phyloP scores from a whole-genome alignment of 2,797 vertebrate species.

The Cichlasoma orientale region DNA sequence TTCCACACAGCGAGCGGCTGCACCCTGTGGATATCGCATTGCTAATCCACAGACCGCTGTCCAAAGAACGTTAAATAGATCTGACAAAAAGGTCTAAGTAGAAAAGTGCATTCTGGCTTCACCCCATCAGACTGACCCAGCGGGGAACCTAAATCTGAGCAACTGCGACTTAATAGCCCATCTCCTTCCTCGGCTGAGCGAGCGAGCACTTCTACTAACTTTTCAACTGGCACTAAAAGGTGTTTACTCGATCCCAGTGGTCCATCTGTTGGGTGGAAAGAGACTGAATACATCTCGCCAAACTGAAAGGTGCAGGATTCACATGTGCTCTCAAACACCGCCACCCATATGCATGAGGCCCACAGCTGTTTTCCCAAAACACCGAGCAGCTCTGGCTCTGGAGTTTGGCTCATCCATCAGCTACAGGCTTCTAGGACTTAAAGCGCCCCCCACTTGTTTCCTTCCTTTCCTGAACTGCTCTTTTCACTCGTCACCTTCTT shows the following conservation, averaged over 20 bases:
- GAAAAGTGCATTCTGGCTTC: neutral
- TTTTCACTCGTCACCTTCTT: neutral
- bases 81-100: slow-evolving; percentile 12
- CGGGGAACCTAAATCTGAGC: slow-evolving; percentile 1
- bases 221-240: slow-evolving; percentile 22
- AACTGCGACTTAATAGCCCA: neutral
- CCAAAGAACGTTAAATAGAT: slow-evolving; percentile 9
- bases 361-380: slow-evolving; percentile 38
- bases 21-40: neutral
- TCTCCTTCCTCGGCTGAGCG: neutral
- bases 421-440: slow-evolving; percentile 41
- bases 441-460: neutral
- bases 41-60: neutral
- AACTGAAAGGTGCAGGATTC: slow-evolving; percentile 51
- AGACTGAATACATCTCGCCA: slow-evolving; percentile 2
- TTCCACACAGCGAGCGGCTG: neutral
- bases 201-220: neutral
- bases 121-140: neutral
- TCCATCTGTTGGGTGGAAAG: slow-evolving; percentile 23
- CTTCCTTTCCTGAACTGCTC: neutral
- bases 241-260: slow-evolving; percentile 26
- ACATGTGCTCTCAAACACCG: slow-evolving; percentile 42
- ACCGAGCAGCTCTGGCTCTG: slow-evolving; percentile 24
- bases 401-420: slow-evolving; percentile 39
- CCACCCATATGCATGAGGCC: slow-evolving; percentile 34